Conservation (phyloP, 2,888 invertebrate species). For the Amaurobius ferox region DNA sequence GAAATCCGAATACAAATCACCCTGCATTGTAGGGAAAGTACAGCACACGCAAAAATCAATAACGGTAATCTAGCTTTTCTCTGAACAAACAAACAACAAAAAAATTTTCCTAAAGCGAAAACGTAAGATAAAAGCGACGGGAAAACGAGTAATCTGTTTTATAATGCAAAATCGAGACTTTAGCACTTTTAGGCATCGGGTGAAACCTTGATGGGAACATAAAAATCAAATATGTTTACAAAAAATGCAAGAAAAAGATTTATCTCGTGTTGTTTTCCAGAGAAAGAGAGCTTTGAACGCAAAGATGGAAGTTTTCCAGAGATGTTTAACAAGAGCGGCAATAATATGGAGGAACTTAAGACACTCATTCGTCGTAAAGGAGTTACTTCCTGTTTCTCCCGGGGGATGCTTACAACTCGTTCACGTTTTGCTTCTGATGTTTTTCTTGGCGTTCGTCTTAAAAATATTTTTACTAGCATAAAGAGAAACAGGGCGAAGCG, state of each 20-base stretch:
- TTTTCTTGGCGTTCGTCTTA: neutral
- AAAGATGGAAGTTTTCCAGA: constrained; percentile 7
- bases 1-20: no score
- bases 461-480: no score
- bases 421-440: neutral
- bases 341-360: neutral
- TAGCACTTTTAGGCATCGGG: neutral
- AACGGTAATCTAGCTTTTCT: no score
- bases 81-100: no score
- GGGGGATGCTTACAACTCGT: neutral
- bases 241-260: neutral
- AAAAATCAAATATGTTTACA: neutral
- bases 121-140: no score
- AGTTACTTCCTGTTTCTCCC: neutral
- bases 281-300: neutral
- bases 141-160: neutral
- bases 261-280: neutral
- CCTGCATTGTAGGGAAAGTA: no score
- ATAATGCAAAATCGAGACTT: neutral
- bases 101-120: no score
- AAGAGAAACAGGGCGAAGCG: no score
- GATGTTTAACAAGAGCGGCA: neutral
- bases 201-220: neutral
- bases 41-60: no score
- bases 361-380: neutral